phyloP scores from a whole-genome alignment of 35 echinoderm and acorn worm genomes.

The Strongylocentrotus purpuratus region DNA sequence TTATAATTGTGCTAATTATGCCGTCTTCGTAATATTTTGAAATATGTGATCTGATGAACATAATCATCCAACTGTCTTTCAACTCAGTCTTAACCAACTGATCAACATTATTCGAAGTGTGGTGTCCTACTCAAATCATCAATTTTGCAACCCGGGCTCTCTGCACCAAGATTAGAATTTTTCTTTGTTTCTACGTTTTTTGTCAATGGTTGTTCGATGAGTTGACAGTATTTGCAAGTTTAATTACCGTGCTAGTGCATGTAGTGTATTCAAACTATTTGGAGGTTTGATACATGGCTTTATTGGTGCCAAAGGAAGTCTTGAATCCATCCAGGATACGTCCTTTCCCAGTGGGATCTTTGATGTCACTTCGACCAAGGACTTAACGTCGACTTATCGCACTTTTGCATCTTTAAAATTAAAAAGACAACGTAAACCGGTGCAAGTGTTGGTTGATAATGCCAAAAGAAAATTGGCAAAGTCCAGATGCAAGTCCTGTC shows the following conservation, averaged over 20 bases:
- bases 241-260: too few relatives aligned
- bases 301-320: neutral
- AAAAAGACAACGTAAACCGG: neutral
- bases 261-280: neutral
- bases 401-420: neutral
- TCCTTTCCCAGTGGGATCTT: neutral
- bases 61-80: too few relatives aligned
- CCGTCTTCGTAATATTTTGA: neutral
- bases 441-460: neutral
- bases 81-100: too few relatives aligned
- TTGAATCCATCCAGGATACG: neutral
- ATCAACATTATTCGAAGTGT: too few relatives aligned
- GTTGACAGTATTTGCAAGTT: neutral
- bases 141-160: too few relatives aligned
- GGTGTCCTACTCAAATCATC: too few relatives aligned
- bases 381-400: neutral
- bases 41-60: neutral
- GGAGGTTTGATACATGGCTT: neutral
- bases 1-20: too few relatives aligned
- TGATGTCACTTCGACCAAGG: neutral
- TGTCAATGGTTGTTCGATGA: neutral
- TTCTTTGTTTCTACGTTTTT: too few relatives aligned
- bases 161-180: too few relatives aligned
- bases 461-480: neutral
- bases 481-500: neutral